Evolutionary conservation across 2,113 vertebrate species (phyloP).

Genomic region (Stomatorhinus ivindoensis): DNA sequence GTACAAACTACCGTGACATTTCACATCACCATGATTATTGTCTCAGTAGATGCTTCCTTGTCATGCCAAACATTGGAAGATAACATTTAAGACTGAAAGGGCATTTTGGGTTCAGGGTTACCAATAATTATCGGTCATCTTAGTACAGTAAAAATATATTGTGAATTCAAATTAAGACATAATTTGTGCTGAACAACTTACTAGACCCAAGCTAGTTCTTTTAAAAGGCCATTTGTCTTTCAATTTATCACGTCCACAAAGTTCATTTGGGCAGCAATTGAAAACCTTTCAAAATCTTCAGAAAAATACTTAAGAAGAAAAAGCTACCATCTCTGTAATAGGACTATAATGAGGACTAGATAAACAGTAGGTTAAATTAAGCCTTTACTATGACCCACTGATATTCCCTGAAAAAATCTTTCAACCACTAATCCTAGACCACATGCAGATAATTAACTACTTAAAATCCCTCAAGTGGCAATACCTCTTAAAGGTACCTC

Average conservation of each 20-base stretch:
- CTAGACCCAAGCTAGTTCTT: neutral
- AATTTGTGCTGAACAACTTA: neutral
- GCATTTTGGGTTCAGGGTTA: neutral
- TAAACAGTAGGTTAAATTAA: constrained; percentile 25
- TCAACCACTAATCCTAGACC: constrained; percentile 22
- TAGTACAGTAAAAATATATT: neutral
- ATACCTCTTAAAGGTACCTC: neutral
- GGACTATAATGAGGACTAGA: constrained; percentile 12
- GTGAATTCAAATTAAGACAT: neutral
- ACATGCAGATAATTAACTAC: constrained; percentile 22
- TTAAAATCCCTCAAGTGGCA: constrained; percentile 6
- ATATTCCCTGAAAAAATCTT: constrained; percentile 20
- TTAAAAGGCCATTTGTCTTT: neutral
- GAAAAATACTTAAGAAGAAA: constrained; percentile 4
- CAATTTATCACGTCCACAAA: neutral
- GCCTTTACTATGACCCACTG: constrained; percentile 5
- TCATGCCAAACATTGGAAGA: neutral
- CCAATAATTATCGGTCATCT: neutral
- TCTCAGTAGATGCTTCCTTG: neutral
- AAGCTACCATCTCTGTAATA: neutral
- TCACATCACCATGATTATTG: constrained; percentile 6
- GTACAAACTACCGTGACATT: constrained; percentile 5
- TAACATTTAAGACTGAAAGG: constrained; percentile 4
- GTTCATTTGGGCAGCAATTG: constrained; percentile 7
- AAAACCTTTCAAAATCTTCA: neutral